Percentiles rank a stretch among this genome's conserved stretches.
phyloP scores from a whole-genome alignment of 2,113 vertebrate genomes.

The Actenoides hombroni region DNA sequence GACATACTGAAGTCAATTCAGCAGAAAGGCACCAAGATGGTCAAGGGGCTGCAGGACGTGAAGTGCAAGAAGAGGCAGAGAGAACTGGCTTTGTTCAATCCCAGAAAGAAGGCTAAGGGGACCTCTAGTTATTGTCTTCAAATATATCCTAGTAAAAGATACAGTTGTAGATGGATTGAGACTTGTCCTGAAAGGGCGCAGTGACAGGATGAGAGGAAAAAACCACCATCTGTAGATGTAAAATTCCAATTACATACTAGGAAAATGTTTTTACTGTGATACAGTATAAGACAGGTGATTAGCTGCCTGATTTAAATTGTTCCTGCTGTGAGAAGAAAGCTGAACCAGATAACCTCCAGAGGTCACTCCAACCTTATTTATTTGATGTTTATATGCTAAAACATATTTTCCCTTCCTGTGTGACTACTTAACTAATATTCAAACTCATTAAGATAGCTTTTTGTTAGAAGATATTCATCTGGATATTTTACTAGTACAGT shows the following conservation, averaged over 20 bases:
- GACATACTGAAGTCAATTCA: neutral
- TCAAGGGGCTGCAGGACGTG: neutral
- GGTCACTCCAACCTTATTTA: constrained; percentile 41
- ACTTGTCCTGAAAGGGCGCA: neutral
- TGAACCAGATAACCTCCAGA: constrained; percentile 20
- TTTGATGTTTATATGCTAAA: neutral
- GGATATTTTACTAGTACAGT: neutral
- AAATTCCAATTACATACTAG: neutral
- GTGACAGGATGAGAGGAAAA: neutral
- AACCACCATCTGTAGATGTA: neutral
- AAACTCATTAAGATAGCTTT: neutral
- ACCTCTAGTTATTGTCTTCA: neutral
- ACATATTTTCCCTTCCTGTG: neutral
- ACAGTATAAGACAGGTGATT: neutral
- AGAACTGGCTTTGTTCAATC: neutral
- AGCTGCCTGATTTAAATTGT: neutral
- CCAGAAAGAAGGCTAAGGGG: neutral
- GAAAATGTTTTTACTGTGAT: neutral
- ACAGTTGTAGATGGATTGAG: neutral
- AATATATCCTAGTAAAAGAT: neutral
- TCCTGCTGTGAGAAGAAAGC: neutral
- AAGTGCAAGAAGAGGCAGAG: neutral
- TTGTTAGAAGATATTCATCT: neutral
- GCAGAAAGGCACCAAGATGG: neutral
- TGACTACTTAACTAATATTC: neutral